Evolutionary conservation across 2,797 vertebrate genomes (phyloP).

Genomic region (Valencia hispanica): DNA sequence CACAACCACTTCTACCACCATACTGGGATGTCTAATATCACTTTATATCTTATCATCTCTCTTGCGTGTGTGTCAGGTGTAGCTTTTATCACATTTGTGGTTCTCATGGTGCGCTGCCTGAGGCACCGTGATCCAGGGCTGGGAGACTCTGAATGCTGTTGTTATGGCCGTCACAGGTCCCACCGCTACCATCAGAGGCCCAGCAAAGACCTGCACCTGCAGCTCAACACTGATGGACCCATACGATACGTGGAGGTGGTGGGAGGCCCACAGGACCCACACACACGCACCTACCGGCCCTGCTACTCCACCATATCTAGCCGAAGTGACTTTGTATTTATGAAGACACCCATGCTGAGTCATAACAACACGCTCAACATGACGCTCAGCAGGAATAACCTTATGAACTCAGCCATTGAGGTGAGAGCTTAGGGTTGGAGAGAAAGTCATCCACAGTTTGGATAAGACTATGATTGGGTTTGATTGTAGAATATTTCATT

Average conservation of each 20-base stretch:
- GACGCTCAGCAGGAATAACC: conserved; percentile 85
- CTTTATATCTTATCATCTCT: conserved; percentile 93
- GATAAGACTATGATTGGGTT: conserved; percentile 2
- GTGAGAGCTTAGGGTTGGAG: conserved; percentile 70
- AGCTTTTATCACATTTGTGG: conserved; percentile 87
- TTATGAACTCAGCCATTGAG: conserved; percentile 83
- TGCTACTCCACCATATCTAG: conserved; percentile 93
- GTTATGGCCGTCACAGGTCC: conserved; percentile 81
- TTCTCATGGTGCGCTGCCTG: conserved; percentile 89
- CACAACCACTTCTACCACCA: conserved; percentile 79
- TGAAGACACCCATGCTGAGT: conserved; percentile 89
- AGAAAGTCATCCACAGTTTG: conserved; percentile 12
- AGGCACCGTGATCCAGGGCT: conserved; percentile 69
- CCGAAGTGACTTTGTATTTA: conserved; percentile 91
- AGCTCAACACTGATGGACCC: conserved; percentile 94
- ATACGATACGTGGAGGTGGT: conserved; percentile 98
- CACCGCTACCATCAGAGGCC: conserved; percentile 89
- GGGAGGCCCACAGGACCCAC: conserved; percentile 86
- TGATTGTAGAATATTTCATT: not conserved
- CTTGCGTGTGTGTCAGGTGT: conserved; percentile 88
- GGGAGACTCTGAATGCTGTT: conserved; percentile 74
- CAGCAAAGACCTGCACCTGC: conserved; percentile 88
- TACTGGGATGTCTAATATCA: conserved; percentile 86
- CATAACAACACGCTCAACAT: conserved; percentile 86
- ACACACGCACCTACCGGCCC: conserved; percentile 90